Evolutionary conservation across 2,113 vertebrate genomes (phyloP).

Genomic region (Rutilus rutilus): DNA sequence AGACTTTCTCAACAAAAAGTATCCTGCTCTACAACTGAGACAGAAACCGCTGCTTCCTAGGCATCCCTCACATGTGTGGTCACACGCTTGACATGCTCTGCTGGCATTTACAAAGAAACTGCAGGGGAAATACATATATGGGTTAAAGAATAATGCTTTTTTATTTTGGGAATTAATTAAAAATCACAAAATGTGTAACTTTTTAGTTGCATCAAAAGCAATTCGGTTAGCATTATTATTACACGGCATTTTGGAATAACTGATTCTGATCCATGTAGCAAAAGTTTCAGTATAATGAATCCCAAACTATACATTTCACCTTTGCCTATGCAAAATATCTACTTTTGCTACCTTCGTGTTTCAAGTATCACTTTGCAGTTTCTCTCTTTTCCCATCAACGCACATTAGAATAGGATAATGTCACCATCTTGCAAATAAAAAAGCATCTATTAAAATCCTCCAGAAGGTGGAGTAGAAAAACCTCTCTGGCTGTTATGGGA

Average conservation of each 20-base stretch:
- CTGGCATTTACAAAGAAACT: slow-evolving; percentile 83
- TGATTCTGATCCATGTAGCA: background rate
- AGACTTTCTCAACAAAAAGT: slow-evolving; percentile 76
- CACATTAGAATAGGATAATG: too few species aligned
- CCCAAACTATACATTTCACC: background rate
- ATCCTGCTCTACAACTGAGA: slow-evolving; percentile 78
- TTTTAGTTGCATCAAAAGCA: background rate
- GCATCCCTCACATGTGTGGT: slow-evolving; percentile 83
- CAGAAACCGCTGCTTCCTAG: slow-evolving; percentile 76
- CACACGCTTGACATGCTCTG: slow-evolving; percentile 79
- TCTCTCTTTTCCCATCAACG: background rate
- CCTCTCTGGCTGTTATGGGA: background rate
- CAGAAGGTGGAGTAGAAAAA: background rate
- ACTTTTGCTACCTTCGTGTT: background rate
- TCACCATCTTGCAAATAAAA: background rate
- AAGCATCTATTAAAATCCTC: background rate
- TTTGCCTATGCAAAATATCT: background rate
- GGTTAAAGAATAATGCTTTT: background rate
- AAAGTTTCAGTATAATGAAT: background rate
- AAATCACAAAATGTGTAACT: background rate
- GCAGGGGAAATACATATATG: slow-evolving; percentile 49
- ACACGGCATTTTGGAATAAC: background rate
- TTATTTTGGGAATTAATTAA: background rate
- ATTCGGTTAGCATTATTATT: background rate
- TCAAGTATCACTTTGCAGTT: background rate